A percentile compares a stretch with the other conserved stretches of the same genome.
Conservation (phyloP, 2,797 vertebrate genomes). For the Novumbra hubbsi region DNA sequence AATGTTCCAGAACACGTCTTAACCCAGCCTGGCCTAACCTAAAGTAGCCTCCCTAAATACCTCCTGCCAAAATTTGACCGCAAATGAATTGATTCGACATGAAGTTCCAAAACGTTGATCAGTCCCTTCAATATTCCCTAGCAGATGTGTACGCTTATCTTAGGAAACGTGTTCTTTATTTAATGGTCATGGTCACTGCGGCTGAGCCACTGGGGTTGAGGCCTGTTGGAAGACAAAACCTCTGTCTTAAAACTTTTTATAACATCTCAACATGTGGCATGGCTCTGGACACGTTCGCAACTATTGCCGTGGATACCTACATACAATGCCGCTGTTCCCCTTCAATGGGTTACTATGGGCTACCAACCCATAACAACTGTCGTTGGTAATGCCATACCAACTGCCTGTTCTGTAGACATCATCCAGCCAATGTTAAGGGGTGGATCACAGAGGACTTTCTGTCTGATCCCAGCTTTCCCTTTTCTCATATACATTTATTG, state of each 20-base stretch:
- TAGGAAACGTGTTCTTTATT: not conserved
- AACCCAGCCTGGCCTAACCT: not conserved
- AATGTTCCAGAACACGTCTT: not conserved
- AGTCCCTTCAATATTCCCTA: conserved; percentile 10
- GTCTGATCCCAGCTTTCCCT: conserved; percentile 9
- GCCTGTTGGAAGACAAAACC: not conserved
- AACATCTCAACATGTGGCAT: conserved; percentile 26
- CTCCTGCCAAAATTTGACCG: too few relatives aligned
- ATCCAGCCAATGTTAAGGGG: not conserved
- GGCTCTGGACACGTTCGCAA: conserved; percentile 19
- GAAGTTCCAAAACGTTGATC: too few relatives aligned
- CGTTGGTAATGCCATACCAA: conserved; percentile 16
- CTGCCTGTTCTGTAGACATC: not conserved
- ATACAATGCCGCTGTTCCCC: conserved; percentile 1
- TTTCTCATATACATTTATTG: not conserved
- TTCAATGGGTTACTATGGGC: conserved; percentile 3
- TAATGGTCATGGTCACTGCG: conserved; percentile 6
- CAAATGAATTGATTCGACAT: too few relatives aligned
- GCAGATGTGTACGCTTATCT: not conserved
- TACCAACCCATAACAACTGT: conserved; percentile 6
- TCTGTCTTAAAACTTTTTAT: conserved; percentile 20
- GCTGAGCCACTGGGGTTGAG: conserved; percentile 9
- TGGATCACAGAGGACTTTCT: conserved; percentile 22
- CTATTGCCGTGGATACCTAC: conserved; percentile 28
- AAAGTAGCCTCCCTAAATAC: not conserved